Evolutionary conservation across 2,888 invertebrate species (phyloP).

Genomic region (Cheilosia impressa): DNA sequence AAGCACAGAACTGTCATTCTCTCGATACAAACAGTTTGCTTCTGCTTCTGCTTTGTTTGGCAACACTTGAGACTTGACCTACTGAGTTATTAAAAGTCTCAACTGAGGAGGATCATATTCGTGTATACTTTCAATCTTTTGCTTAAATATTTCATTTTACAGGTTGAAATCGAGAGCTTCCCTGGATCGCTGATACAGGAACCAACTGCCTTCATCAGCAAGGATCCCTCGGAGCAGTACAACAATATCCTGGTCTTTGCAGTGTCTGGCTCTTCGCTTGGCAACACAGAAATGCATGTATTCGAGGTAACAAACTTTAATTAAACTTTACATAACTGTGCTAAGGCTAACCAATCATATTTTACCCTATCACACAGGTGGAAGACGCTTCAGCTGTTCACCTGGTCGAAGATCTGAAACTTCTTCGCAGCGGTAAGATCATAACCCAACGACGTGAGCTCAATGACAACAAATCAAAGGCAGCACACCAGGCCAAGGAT

Average conservation of each 20-base stretch:
- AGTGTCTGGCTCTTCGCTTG: conserved; percentile 89
- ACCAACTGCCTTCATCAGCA: conserved; percentile 97
- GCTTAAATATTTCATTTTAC: conserved; percentile 75
- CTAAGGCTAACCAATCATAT: too few relatives aligned
- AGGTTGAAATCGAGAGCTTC: conserved; percentile 98
- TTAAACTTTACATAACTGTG: background rate
- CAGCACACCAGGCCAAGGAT: conserved; percentile 79
- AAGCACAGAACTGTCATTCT: too few relatives aligned
- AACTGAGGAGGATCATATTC: too few relatives aligned
- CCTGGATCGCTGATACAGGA: conserved; percentile 96
- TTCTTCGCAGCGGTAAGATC: conserved; percentile 86
- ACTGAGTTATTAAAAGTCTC: too few relatives aligned
- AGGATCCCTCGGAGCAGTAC: conserved; percentile 97
- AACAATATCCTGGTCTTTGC: conserved; percentile 99
- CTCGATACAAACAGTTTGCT: too few relatives aligned
- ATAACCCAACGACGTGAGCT: conserved; percentile 83
- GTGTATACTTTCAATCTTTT: background rate
- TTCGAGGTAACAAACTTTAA: conserved; percentile 87
- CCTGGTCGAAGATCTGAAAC: conserved; percentile 92
- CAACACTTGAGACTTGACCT: too few relatives aligned
- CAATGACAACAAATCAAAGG: conserved; percentile 77
- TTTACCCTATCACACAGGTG: conserved; percentile 86
- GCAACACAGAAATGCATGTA: conserved; percentile 97
- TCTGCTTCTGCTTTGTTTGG: too few relatives aligned
- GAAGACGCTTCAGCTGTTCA: conserved; percentile 92